Evolutionary conservation across 2,797 vertebrate species (phyloP).

Genomic region (Phyllotis vaccarum): DNA sequence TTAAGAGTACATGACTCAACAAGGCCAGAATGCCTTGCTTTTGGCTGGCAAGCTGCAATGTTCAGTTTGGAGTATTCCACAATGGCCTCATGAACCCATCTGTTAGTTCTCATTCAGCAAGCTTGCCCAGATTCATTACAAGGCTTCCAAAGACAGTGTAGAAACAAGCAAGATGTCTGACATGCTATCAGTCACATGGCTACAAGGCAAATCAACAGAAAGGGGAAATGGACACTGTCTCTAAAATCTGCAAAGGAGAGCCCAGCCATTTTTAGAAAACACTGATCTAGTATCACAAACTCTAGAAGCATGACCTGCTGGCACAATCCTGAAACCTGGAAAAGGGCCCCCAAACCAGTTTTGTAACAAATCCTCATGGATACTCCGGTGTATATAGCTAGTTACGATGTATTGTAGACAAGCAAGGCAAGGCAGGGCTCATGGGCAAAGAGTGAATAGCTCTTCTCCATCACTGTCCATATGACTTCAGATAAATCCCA

Average conservation of each 20-base stretch:
- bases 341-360: not conserved
- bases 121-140: not conserved
- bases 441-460: not conserved
- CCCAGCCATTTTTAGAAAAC: not conserved
- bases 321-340: not conserved
- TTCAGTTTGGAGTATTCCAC: not conserved
- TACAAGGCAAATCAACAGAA: not conserved
- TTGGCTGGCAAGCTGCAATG: not conserved
- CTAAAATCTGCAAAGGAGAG: not conserved
- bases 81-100: not conserved
- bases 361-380: not conserved
- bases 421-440: not conserved
- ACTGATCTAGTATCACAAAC: accelerated
- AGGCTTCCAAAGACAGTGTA: not conserved
- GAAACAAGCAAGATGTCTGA: not conserved
- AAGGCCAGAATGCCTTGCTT: not conserved
- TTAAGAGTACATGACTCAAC: not conserved
- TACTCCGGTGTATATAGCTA: not conserved
- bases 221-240: not conserved
- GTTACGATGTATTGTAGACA: not conserved
- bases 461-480: not conserved
- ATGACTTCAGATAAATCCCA: not conserved
- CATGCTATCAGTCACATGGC: accelerated
- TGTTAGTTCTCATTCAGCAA: accelerated
- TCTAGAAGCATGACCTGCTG: not conserved